Evolutionary conservation across 2,797 vertebrate species (phyloP).

Genomic region (Eleutherodactylus coqui): DNA sequence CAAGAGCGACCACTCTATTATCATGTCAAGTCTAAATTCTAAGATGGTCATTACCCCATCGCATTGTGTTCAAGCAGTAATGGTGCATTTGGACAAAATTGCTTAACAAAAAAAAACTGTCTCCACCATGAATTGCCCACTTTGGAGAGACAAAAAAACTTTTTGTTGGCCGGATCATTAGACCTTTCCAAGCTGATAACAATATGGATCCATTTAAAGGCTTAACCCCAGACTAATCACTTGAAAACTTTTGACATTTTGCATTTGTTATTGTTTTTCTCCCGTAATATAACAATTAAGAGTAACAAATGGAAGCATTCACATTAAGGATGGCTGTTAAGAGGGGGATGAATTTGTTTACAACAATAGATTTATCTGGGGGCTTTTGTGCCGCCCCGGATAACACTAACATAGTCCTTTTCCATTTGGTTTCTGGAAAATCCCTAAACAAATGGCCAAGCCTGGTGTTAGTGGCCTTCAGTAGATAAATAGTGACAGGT

Average conservation of each 20-base stretch:
- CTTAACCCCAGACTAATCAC: conserved; percentile 31
- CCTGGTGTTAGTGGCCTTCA: conserved; percentile 44
- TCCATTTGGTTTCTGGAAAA: conserved; percentile 35
- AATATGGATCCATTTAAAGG: conserved; percentile 15
- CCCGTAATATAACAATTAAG: conserved; percentile 42
- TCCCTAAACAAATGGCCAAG: conserved; percentile 5
- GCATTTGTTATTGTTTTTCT: conserved; percentile 47
- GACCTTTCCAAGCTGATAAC: neutral
- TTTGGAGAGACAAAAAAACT: neutral
- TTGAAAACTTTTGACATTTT: neutral
- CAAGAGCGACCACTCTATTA: neutral
- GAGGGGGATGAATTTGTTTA: conserved; percentile 31
- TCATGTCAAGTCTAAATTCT: neutral
- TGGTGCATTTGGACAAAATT: neutral
- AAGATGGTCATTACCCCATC: neutral
- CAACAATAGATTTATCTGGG: neutral
- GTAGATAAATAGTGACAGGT: conserved; percentile 58
- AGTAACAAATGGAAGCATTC: conserved; percentile 61
- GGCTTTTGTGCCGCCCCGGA: conserved; percentile 48
- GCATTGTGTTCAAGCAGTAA: neutral
- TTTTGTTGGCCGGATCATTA: neutral
- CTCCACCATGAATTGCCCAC: conserved; percentile 18
- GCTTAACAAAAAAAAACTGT: neutral
- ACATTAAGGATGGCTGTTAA: conserved; percentile 51
- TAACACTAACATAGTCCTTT: conserved; percentile 45